Conservation (phyloP, 2,797 vertebrate species). For the Neosalanx taihuensis region DNA sequence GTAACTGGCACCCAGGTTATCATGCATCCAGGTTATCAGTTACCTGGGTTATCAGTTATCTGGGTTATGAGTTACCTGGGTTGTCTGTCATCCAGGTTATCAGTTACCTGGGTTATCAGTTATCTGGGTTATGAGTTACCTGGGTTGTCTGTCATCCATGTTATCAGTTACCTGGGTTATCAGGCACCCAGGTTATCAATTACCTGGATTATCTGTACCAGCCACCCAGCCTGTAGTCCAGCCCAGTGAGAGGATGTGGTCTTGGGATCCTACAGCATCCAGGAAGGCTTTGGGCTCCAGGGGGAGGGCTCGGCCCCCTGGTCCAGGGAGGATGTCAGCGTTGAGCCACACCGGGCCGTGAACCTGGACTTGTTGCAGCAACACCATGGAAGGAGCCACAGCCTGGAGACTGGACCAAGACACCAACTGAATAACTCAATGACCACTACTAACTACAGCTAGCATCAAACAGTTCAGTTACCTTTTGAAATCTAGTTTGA, state of each 20-base stretch:
- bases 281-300: slow-evolving; percentile 67
- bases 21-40: too few relatives aligned
- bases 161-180: neutral
- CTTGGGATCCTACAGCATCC: slow-evolving; percentile 65
- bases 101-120: too few relatives aligned
- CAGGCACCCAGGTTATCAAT: neutral
- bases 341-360: slow-evolving; percentile 84
- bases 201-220: slow-evolving; percentile 76
- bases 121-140: neutral
- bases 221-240: slow-evolving; percentile 74
- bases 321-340: slow-evolving; percentile 85
- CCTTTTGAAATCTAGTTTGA: slow-evolving; percentile 98
- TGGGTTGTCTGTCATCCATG: neutral
- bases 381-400: slow-evolving; percentile 67
- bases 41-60: too few relatives aligned
- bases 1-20: too few relatives aligned
- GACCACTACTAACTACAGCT: neutral
- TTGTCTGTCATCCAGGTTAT: neutral
- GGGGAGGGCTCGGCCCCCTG: slow-evolving; percentile 68
- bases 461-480: slow-evolving; percentile 42
- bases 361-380: slow-evolving; percentile 65
- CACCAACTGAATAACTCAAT: neutral
- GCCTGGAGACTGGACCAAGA: slow-evolving; percentile 72
- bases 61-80: too few relatives aligned
- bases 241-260: slow-evolving; percentile 71